Evolutionary conservation across 2,113 vertebrate genomes (phyloP).

Genomic region (Sylvilagus bachmani): DNA sequence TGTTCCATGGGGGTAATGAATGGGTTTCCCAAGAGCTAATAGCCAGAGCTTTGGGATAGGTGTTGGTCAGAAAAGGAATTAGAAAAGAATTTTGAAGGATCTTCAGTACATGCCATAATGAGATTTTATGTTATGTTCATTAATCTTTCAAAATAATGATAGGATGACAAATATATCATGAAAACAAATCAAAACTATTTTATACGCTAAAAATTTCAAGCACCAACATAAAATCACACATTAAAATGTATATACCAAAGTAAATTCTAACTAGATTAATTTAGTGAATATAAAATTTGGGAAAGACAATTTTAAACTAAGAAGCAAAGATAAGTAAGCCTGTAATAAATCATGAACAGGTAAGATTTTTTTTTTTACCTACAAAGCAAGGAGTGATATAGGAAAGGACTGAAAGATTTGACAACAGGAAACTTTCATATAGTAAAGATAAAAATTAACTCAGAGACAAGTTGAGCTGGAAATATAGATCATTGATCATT

Average conservation of each 20-base stretch:
- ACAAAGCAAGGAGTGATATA: neutral
- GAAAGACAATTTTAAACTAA: constrained; percentile 1
- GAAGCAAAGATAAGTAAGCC: neutral
- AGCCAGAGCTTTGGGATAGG: rapidly evolving
- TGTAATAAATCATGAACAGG: neutral
- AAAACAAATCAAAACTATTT: constrained; percentile 32
- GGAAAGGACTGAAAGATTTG: neutral
- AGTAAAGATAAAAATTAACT: constrained; percentile 24
- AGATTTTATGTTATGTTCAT: neutral
- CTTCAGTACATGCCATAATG: neutral
- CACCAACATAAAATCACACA: neutral
- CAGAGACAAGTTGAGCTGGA: neutral
- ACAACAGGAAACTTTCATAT: neutral
- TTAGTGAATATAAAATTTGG: neutral
- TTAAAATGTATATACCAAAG: neutral
- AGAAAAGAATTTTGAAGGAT: neutral
- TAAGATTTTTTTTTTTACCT: neutral
- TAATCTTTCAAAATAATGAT: neutral
- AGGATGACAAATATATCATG: neutral
- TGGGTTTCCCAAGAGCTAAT: neutral
- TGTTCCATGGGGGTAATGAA: neutral
- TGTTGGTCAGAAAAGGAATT: neutral
- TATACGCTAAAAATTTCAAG: neutral
- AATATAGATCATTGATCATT: neutral
- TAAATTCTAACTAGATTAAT: neutral